Evolutionary conservation across 2,888 invertebrate genomes (phyloP), one percentile per base, ranked within the genome.

Genomic region (Nemotelus pantherinus): DNA sequence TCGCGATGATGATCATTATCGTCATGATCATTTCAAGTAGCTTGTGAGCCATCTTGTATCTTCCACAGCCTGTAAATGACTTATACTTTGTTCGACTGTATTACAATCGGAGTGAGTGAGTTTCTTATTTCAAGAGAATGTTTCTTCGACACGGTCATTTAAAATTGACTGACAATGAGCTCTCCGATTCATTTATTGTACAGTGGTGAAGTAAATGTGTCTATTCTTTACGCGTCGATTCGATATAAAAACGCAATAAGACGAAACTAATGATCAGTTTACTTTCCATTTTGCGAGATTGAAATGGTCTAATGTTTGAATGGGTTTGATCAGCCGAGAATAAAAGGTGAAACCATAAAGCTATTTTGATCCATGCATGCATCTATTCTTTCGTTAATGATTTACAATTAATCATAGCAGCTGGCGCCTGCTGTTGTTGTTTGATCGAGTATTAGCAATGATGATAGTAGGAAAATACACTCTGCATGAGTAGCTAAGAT

Each of bases 251-350:
- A 55, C 71, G 71, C 44, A 71, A 71, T 71, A 71, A 71, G 57
- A 71, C 55, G 43, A 43, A 71, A 71, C 71, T 71, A 71, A 71
- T 71, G 71, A 71, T 55, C 55, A 71, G 71, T 71, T 71, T 55
- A 71, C 71, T 71, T 55, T 71, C 57, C 71, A 71, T 71, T 47
- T 10, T n/a, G 25, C 44, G 47, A 47, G 65, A 9, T 10, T n/a
- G 47, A 25, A 58, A 4, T 58, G 25, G 5, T 65, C 45, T 41
- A 63, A 39, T 47, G 65, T 65, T 45, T 65, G 25, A 41, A 47
- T 47, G 45, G 47, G 5, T 50, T 5, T n/a, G 47, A 5, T 9
- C n/a, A 3, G n/a, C 47, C 6, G n/a, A 47, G 65, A 65, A 65
- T 47, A 65, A 65, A 45, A 65, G 65, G 65, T 65, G n/a, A 47